Evolutionary conservation across 2,113 vertebrate species (phyloP).

Genomic region (Philantomba maxwellii): DNA sequence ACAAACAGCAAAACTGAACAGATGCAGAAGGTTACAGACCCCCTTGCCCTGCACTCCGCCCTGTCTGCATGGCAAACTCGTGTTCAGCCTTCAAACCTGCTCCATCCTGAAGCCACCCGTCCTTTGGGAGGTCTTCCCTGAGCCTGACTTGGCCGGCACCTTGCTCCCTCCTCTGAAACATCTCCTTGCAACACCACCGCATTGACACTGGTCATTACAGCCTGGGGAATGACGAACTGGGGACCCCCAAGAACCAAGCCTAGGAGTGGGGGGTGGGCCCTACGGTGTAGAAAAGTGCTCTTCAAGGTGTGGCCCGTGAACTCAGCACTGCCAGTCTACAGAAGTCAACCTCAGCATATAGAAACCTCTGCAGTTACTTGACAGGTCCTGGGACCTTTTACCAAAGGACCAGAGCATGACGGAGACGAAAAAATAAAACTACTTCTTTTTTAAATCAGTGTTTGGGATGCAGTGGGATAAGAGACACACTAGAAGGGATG

Average conservation of each 20-base stretch:
- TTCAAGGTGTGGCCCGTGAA: neutral
- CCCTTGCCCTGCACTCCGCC: neutral
- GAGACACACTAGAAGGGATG: too few species aligned
- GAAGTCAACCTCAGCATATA: neutral
- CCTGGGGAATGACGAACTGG: neutral
- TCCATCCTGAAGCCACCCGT: neutral
- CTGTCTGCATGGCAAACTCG: neutral
- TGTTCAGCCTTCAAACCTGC: neutral
- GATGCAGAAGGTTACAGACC: neutral
- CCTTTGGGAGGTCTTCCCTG: neutral
- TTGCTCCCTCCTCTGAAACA: neutral
- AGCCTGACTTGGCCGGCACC: rapidly evolving
- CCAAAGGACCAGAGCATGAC: neutral
- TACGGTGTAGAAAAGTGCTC: rapidly evolving
- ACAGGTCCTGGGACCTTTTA: neutral
- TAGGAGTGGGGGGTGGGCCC: neutral
- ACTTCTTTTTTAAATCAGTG: neutral
- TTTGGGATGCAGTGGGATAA: neutral
- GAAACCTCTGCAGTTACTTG: neutral
- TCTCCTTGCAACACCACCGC: neutral
- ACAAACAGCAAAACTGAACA: neutral
- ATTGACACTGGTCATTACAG: neutral
- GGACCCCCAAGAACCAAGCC: neutral
- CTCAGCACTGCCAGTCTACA: rapidly evolving
- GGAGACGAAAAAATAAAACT: neutral